A percentile compares a stretch with the other conserved stretches of the same genome.
phyloP scores from a whole-genome alignment of 2,113 vertebrate genomes.

The Eonycteris spelaea region DNA sequence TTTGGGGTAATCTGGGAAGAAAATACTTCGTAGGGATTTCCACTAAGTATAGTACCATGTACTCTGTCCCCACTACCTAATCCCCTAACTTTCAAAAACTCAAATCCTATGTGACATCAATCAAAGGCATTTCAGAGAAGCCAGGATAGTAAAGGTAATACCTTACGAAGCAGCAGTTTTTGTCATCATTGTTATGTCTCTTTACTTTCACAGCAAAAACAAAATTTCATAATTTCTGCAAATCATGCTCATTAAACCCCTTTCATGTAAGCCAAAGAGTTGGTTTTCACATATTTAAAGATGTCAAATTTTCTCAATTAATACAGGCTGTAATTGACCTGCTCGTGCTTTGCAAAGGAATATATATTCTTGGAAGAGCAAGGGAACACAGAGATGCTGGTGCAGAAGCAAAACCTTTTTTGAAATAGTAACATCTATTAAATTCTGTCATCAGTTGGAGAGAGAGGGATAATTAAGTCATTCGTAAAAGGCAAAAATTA shows the following conservation, averaged over 20 bases:
- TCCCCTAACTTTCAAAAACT: neutral
- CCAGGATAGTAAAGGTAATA: neutral
- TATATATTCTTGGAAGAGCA: neutral
- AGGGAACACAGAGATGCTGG: neutral
- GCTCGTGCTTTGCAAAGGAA: neutral
- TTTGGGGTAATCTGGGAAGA: neutral
- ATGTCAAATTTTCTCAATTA: neutral
- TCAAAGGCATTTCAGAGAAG: neutral
- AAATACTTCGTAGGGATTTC: neutral
- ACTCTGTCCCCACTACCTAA: neutral
- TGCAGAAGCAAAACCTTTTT: neutral
- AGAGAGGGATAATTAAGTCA: neutral
- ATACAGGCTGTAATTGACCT: neutral
- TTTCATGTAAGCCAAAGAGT: neutral
- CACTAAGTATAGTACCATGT: neutral
- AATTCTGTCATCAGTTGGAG: neutral
- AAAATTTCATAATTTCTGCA: neutral
- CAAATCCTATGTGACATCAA: neutral
- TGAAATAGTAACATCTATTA: neutral
- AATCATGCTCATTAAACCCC: neutral
- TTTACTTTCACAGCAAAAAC: neutral
- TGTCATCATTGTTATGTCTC: neutral
- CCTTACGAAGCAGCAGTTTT: neutral
- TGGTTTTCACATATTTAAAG: neutral
- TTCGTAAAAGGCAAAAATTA: neutral